Base-by-base conservation (phyloP, 2,888 invertebrate genomes). In the Alviniconcha strummeri region DNA sequence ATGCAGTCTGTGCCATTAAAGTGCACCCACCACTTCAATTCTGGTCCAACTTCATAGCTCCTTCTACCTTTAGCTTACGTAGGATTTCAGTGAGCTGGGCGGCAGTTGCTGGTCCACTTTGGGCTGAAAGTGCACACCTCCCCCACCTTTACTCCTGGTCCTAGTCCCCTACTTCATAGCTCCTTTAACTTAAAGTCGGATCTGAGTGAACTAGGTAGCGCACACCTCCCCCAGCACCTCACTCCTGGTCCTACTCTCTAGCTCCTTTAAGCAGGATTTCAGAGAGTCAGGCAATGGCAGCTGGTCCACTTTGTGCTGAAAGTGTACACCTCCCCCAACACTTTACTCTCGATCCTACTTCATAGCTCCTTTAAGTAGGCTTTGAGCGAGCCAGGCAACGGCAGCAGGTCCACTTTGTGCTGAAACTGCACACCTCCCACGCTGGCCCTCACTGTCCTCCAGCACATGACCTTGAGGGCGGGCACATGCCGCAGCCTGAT, bases 371-470 rank as follows among this genome's bases (percentile, higher is more conserved):
- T 80, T 17, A 80, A n/a, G 56, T 60, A 81, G 7, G 36, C 7
- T 52, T 81, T 81, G 57, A 75, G n/a, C 7, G 56, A 52, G 13
- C n/a, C 19, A n/a, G 81, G 81, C 56, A 81, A 15, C 15, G 81
- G 81, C 75, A 81, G 74, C 60, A n/a, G 52, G 52, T 57, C 54
- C 19, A 81, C 55, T 36, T 60, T 71, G 13, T 64, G 13, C 55
- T 57, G 56, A 55, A 81, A 81, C 5, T 52, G 11, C 19, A 57
- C 60, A 52, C 81, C 36, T 36, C 81, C 81, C 8, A 81, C 5
- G 36, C 52, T 11, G 0, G 52, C 4, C 13, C 75, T 57, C 2
- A 75, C 19, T 8, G 11, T 54, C 2, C 19, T 56, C 81, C 81
- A 81, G 75, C 74, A 81, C 57, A 57, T 13, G 3, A 64, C 55